Percentiles rank a stretch among this genome's conserved stretches.
Conservation (phyloP, 2,888 invertebrate species). For the Pristionchus japonicus region DNA sequence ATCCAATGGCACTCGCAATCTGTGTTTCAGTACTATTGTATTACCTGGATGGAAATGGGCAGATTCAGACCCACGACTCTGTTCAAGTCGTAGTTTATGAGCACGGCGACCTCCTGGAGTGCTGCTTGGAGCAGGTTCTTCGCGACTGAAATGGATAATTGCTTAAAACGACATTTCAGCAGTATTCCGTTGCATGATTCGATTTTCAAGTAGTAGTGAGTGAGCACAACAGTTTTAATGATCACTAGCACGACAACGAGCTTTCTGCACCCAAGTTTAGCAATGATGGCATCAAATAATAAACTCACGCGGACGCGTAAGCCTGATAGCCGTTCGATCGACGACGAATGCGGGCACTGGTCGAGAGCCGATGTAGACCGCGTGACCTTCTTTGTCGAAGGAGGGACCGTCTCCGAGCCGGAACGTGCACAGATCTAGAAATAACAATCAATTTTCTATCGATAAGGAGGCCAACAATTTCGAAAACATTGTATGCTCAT, state of each 20-base stretch:
- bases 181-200: background rate
- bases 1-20: no score
- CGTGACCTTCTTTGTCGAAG: background rate
- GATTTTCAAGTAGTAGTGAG: no score
- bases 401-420: background rate
- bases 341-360: background rate
- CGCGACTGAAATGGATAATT: background rate
- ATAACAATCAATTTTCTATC: background rate
- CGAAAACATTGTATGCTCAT: no score
- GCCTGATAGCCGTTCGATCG: background rate
- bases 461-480: no score
- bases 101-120: background rate
- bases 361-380: background rate
- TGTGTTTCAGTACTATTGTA: background rate
- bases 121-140: background rate
- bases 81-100: background rate
- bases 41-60: background rate
- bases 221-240: no score
- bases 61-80: background rate
- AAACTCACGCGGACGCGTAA: background rate
- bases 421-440: constrained; percentile 23
- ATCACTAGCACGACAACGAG: no score
- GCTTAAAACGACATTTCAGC: background rate
- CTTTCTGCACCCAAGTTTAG: no score
- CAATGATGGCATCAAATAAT: no score